phyloP scores from a whole-genome alignment of 37 sponge, comb jelly and placozoan species.

The Petrosia ficiformis region DNA sequence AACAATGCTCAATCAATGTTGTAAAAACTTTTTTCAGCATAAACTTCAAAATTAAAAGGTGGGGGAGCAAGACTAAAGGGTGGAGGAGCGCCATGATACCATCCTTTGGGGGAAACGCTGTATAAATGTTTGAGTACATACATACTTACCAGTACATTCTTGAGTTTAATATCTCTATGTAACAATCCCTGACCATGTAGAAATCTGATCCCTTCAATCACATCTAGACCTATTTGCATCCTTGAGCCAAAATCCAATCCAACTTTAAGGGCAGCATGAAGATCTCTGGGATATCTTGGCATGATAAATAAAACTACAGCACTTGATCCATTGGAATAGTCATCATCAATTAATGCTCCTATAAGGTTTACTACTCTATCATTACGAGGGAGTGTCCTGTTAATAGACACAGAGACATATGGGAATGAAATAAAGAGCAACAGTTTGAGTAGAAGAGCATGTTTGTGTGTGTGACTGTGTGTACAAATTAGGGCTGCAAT shows the following conservation, averaged over 20 bases:
- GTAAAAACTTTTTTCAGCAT: too few species aligned
- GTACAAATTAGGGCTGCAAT: too few species aligned
- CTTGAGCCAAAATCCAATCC: conserved; percentile 73
- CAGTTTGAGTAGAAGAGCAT: not conserved
- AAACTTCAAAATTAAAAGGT: too few species aligned
- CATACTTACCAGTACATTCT: conserved; percentile 96
- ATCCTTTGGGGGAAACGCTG: too few species aligned
- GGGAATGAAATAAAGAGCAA: conserved; percentile 1
- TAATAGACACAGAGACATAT: too few species aligned
- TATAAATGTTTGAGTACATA: too few species aligned
- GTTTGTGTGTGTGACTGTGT: not conserved
- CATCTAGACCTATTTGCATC: conserved; percentile 89
- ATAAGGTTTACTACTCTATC: conserved; percentile 83
- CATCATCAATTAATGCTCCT: conserved; percentile 88
- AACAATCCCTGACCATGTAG: conserved; percentile 95
- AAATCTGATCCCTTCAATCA: conserved; percentile 93
- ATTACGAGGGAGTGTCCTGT: conserved; percentile 87
- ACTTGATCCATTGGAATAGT: conserved; percentile 63
- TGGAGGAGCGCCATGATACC: too few species aligned
- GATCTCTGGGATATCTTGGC: conserved; percentile 90
- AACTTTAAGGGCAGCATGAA: conserved; percentile 88
- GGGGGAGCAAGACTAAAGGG: too few species aligned
- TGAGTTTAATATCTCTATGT: conserved; percentile 97
- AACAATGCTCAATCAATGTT: too few species aligned
- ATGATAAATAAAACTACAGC: conserved; percentile 90